Evolutionary conservation across 2,888 invertebrate genomes (phyloP), one percentile per base, ranked within the genome.

Genomic region (Lycia hirtaria): DNA sequence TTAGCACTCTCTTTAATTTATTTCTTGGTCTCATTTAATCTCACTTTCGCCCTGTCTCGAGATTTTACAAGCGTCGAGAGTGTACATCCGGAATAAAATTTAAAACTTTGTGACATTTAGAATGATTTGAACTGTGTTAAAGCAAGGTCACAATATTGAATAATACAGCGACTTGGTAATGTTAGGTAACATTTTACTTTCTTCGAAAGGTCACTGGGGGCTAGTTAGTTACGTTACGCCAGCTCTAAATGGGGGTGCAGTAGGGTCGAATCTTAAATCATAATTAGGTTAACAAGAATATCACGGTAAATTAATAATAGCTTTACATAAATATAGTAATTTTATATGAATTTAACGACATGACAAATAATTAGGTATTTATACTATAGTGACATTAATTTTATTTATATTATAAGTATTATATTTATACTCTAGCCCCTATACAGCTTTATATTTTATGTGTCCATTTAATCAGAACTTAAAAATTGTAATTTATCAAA

Each of bases 161-260:
- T 30, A 30, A 30, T 12, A 40, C 3, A 22, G 10, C 14, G 3
- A 12, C 10, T 22, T 24, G 1, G 6, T 14, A 24, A 22, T 22
- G 22, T 40, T 40, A 5, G 7, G 9, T 24, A 40, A 40, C 40
- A 4, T 24, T 24, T 24, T 22, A 14, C 14, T 40, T 40, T 12
- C 40, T 12, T 40, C 14, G 12, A 40, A 24, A 40, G 40, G 40
- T 40, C 40, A 40, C 40, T 40, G 9, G 24, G 14, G 40, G 7
- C 9, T 24, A 40, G 24, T 40, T 40, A 24, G 22, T 37, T n/a
- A 40, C n/a, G 10, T 14, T 24, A 22, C 7, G 24, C n/a, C n/a
- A n/a, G n/a, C n/a, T n/a, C n/a, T 24, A n/a, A 40, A 6, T 3
- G 4, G 1, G 40, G 24, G 40, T 40, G 6, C 22, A 40, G 14